Percentiles rank a stretch among this genome's conserved stretches.
Conservation (phyloP, 37 sponge, comb jelly and placozoan genomes). For the Sycon ciliatum region DNA sequence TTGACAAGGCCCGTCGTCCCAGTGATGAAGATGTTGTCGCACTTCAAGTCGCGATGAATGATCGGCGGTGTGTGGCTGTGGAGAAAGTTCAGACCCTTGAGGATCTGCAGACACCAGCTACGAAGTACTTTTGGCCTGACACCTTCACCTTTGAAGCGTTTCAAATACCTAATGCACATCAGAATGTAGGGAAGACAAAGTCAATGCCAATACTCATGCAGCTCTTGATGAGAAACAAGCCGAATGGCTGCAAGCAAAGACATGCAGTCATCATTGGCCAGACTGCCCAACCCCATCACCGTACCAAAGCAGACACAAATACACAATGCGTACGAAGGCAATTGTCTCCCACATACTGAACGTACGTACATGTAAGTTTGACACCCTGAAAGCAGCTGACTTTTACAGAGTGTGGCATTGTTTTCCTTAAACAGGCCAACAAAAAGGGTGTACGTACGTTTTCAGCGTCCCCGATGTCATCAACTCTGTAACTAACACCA, state of each 20-base stretch:
- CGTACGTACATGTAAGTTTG: too few relatives aligned
- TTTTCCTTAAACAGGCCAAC: too few relatives aligned
- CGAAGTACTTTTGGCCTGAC: too few relatives aligned
- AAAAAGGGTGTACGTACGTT: constrained; percentile 62
- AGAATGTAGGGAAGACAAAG: too few relatives aligned
- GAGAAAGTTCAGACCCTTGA: constrained; percentile 85
- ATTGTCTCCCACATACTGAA: too few relatives aligned
- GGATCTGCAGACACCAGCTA: constrained; percentile 94
- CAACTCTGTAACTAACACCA: constrained; percentile 87
- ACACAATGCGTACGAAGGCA: too few relatives aligned
- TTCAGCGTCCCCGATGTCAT: constrained; percentile 98
- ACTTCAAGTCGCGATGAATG: constrained; percentile 97
- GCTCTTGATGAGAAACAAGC: too few relatives aligned
- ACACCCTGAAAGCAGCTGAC: too few relatives aligned
- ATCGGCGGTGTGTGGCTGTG: constrained; percentile 85
- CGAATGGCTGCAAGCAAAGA: too few relatives aligned
- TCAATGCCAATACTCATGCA: too few relatives aligned
- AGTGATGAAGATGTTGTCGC: constrained; percentile 98
- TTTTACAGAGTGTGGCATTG: too few relatives aligned
- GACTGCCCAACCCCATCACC: not conserved
- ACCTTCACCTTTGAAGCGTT: constrained; percentile 79
- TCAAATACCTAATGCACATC: constrained; percentile 97
- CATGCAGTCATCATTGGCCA: too few relatives aligned
- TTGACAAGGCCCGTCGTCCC: constrained; percentile 95
- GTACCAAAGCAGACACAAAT: not conserved